Evolutionary conservation across 2,888 invertebrate genomes (phyloP).

Genomic region (Macrosiphum euphorbiae): DNA sequence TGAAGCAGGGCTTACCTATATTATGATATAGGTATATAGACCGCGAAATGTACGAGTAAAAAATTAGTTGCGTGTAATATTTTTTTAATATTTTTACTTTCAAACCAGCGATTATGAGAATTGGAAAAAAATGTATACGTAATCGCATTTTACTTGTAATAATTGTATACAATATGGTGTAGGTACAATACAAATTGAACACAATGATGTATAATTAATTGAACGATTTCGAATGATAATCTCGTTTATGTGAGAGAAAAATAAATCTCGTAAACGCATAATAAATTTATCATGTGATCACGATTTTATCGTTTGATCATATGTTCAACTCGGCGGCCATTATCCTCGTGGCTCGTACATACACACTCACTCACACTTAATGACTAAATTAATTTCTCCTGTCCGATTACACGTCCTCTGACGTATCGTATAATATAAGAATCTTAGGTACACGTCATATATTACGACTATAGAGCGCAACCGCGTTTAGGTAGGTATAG

Average conservation of each 20-base stretch:
- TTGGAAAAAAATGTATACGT: not conserved
- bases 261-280: not conserved
- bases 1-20: not conserved
- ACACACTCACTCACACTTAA: not conserved
- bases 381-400: slow-evolving; percentile 28
- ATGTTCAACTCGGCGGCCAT: not conserved
- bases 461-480: not conserved
- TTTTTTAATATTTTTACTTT: not conserved
- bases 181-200: not conserved
- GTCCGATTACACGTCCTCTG: not conserved
- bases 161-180: not conserved
- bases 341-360: not conserved
- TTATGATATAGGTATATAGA: no score
- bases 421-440: not conserved
- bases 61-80: not conserved
- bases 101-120: not conserved
- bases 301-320: not conserved
- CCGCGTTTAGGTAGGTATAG: not conserved
- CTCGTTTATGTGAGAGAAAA: not conserved
- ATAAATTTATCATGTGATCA: not conserved
- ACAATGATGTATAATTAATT: not conserved
- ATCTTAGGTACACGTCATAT: not conserved
- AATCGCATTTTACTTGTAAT: not conserved
- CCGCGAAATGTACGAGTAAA: not conserved
- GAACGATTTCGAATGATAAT: not conserved